These are phyloP conservation scores for Gambelia wislizenii DNA, from an alignment of 2,797 vertebrate genomes.

Conservation along the genomic window DNA sequence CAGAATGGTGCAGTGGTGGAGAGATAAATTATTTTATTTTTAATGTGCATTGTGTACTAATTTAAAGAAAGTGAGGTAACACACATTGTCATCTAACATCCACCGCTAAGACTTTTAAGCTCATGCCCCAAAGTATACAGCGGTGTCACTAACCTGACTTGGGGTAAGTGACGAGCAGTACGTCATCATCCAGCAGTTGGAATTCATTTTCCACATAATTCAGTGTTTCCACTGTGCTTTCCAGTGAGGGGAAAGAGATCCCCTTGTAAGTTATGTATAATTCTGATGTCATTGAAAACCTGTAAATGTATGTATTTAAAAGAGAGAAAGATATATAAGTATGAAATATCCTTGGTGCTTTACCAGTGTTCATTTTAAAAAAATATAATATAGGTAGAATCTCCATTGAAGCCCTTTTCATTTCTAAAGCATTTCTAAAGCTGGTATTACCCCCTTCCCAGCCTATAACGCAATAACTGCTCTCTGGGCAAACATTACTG, in stretches of 20 bases:
- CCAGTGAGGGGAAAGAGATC: fast-evolving
- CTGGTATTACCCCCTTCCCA: too few species aligned
- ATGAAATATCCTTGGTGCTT: background rate
- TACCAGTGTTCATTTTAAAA: too few species aligned
- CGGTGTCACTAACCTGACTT: conserved; percentile 46
- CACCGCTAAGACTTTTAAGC: background rate
- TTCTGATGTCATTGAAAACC: background rate
- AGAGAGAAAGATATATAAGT: background rate
- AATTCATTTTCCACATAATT: conserved; percentile 45
- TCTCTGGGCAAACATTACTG: too few species aligned
- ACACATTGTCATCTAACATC: too few species aligned
- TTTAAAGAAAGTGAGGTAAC: too few species aligned
- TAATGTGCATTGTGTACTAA: too few species aligned
- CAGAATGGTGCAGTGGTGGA: too few species aligned
- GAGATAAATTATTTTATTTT: too few species aligned
- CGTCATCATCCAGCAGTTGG: conserved; percentile 48
- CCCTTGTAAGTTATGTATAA: conserved; percentile 6
- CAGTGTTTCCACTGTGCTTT: background rate
- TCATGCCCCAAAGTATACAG: background rate
- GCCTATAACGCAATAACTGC: too few species aligned
- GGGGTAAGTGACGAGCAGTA: conserved; percentile 46
- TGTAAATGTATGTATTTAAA: background rate
- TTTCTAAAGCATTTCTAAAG: too few species aligned
- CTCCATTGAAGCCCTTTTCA: too few species aligned
- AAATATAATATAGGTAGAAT: too few species aligned